phyloP scores from a whole-genome alignment of 2,888 invertebrate species.

The Cistogaster globosa region DNA sequence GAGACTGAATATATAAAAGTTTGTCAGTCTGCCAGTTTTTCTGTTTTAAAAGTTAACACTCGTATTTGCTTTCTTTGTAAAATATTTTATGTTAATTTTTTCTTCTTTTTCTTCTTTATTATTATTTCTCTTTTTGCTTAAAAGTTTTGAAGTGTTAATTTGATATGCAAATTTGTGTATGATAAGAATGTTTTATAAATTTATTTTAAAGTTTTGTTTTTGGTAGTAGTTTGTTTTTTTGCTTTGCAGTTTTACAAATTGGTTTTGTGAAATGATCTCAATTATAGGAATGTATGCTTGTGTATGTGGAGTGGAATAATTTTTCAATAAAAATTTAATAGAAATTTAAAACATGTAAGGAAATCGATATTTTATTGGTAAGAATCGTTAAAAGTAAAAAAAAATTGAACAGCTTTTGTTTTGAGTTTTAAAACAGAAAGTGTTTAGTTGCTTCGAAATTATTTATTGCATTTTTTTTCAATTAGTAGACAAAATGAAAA shows the following conservation, averaged over 20 bases:
- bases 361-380: conserved; percentile 40
- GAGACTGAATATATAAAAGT: neutral
- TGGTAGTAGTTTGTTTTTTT: conserved; percentile 20
- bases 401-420: too few species aligned
- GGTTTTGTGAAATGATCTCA: conserved; percentile 47
- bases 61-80: conserved; percentile 42
- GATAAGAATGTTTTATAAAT: conserved; percentile 65
- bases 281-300: neutral
- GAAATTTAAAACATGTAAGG: conserved; percentile 42
- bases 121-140: conserved; percentile 25
- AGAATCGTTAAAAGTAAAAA: too few species aligned
- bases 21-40: conserved; percentile 17
- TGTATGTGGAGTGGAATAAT: neutral
- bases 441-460: too few species aligned
- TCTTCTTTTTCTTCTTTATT: neutral
- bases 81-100: conserved; percentile 62
- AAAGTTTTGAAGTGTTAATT: conserved; percentile 66
- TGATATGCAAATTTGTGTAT: conserved; percentile 67
- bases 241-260: conserved; percentile 46
- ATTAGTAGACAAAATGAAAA: too few species aligned
- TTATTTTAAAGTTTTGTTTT: conserved; percentile 36
- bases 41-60: conserved; percentile 12
- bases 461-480: too few species aligned
- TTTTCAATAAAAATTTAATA: conserved; percentile 25
- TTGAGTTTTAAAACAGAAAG: too few species aligned